Conservation (phyloP, 2,888 invertebrate species). For the Parasteatoda lunata region DNA sequence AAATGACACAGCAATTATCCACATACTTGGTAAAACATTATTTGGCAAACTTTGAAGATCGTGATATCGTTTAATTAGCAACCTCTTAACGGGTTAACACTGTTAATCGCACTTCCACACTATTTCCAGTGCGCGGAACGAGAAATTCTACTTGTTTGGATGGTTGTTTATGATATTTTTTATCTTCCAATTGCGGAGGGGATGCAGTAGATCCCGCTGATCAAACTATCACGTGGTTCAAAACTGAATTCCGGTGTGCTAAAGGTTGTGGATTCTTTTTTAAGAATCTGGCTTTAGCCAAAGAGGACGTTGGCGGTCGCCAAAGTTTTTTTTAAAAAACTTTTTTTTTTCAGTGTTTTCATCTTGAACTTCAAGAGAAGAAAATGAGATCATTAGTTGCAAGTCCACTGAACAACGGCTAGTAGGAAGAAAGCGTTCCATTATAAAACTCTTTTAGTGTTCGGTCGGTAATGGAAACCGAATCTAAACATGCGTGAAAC, state of each 20-base stretch:
- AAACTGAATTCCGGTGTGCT: conserved; percentile 28
- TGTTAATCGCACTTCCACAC: no score
- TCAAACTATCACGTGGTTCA: conserved; percentile 45
- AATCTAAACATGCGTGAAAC: no score
- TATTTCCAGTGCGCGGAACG: not conserved
- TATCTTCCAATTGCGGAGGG: not conserved
- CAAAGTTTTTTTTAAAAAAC: conserved; percentile 8
- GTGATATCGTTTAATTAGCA: no score
- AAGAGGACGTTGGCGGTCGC: conserved; percentile 52
- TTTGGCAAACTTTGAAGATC: no score
- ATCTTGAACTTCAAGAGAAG: not conserved
- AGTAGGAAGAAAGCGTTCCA: not conserved
- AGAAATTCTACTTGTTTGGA: not conserved
- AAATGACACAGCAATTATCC: no score
- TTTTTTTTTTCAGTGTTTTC: not conserved
- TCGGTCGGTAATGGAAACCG: no score
- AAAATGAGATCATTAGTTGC: not conserved
- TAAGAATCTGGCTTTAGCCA: conserved; percentile 40
- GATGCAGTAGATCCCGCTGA: conserved; percentile 15
- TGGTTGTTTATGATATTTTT: not conserved
- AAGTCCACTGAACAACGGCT: not conserved
- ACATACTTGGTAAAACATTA: no score
- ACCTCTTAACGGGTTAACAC: no score
- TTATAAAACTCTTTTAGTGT: no score
- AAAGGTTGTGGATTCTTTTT: conserved; percentile 36